Evolutionary conservation across 2,113 vertebrate species (phyloP).

Genomic region (Sorex araneus): DNA sequence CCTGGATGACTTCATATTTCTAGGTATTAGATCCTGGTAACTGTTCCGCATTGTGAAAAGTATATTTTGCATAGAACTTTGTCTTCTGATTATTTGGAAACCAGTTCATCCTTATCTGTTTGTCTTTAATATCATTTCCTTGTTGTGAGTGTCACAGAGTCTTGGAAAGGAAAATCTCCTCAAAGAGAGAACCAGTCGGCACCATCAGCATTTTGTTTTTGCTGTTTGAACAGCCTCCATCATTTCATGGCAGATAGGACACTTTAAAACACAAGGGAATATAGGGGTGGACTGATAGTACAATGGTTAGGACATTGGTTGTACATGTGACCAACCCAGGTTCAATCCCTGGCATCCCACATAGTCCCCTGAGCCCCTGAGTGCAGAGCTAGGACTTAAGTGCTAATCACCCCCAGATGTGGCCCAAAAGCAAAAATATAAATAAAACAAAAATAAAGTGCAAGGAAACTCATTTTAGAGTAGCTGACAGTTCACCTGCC

Average conservation of each 20-base stretch:
- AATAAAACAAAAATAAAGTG: neutral
- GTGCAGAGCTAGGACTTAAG: too few species aligned
- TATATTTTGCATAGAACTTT: neutral
- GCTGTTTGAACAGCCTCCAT: neutral
- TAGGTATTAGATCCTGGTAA: neutral
- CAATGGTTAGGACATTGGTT: too few species aligned
- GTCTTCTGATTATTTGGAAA: slow-evolving; percentile 41
- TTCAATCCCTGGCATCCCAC: too few species aligned
- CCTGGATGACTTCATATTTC: too few species aligned
- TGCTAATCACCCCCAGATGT: too few species aligned
- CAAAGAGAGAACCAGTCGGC: neutral
- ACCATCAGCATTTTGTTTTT: neutral
- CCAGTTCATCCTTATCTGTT: neutral
- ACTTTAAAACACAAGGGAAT: neutral
- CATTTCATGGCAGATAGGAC: neutral
- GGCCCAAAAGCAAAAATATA: neutral
- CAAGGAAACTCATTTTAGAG: neutral
- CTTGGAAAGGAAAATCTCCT: neutral
- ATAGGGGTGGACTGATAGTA: too few species aligned
- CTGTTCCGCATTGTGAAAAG: slow-evolving; percentile 10
- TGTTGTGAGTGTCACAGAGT: neutral
- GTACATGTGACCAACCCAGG: too few species aligned
- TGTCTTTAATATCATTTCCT: neutral
- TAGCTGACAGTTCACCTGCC: neutral
- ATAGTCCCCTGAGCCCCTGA: too few species aligned